Base-by-base conservation (phyloP, 2,797 vertebrate species). In the Alca torda region DNA sequence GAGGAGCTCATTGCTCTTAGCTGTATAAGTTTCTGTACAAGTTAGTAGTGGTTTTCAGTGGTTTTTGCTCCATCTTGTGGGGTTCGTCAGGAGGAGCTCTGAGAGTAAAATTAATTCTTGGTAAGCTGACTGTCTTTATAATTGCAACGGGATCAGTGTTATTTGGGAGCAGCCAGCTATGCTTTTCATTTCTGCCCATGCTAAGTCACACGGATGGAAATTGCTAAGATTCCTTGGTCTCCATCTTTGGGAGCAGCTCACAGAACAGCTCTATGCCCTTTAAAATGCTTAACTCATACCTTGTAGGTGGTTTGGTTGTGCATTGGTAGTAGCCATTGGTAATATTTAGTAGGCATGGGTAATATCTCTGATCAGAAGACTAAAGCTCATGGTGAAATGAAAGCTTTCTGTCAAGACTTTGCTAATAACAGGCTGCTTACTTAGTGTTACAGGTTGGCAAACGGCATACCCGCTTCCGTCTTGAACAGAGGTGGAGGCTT, bases 31-130 rank as follows among this genome's bases (percentile, higher is more conserved):
- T 68, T 87, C 50, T 87, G 46, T 69, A n/a, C 67, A 69, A 78
- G 30, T 82, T 95, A 93, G 51, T 57, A 74, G n/a, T 63, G 65
- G 31, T 85, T 95, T 90, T 96, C 93, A 84, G 88, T 89, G 93
- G 48, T 86, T 86, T 95, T 93, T 96, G 85, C 90, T 95, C 83
- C 94, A 90, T 93, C 95, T 94, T 91, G 83, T 84, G 80, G 87
- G 83, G 37, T 46, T 93, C 31, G 16, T 84, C 48, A 81, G 90
- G 45, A 96, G 88, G 65, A 95, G 50, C 73, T 68, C 39, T 50
- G 37, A 83, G 11, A 28, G n/a, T 57, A 78, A 57, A 85, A 51
- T n/a, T 48, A 90, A 74, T 64, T 83, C 75, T 83, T 84, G 30
- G 23, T 50, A 89, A 80, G 69, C 41, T 1, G 4, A 63, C 25